Percentiles rank a stretch among this genome's conserved stretches.
Evolutionary conservation across 2,113 vertebrate species (phyloP).

Genomic region (Lepus timidus): DNA sequence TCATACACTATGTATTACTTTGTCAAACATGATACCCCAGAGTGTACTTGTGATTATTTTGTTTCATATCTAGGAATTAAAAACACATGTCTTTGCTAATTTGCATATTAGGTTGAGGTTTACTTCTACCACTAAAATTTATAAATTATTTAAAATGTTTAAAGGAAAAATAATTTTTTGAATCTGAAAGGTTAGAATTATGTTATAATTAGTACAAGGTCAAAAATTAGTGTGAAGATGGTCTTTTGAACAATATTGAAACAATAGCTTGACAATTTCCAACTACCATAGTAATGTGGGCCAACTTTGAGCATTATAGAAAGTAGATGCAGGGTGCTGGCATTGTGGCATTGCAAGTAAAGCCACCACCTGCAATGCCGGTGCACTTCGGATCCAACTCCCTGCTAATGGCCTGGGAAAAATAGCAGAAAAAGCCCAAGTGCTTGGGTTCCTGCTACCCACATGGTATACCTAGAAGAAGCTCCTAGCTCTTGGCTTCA

Average conservation of each 20-base stretch:
- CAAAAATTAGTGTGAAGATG: not conserved
- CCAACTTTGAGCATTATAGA: not conserved
- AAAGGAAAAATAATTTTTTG: not conserved
- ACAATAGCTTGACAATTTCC: fast-evolving
- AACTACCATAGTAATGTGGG: not conserved
- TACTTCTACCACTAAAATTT: not conserved
- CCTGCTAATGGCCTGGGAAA: too few species aligned
- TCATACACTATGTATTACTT: not conserved
- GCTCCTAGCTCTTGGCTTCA: too few species aligned
- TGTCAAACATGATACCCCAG: not conserved
- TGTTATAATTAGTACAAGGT: not conserved
- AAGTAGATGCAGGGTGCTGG: not conserved
- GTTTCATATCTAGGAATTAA: not conserved
- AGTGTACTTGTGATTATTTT: not conserved
- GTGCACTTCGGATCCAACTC: too few species aligned
- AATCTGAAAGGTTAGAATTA: not conserved
- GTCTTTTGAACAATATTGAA: not conserved
- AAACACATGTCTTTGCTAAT: not conserved
- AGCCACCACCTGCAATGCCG: too few species aligned
- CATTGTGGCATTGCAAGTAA: too few species aligned
- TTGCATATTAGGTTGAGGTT: fast-evolving
- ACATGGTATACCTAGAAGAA: too few species aligned
- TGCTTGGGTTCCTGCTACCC: too few species aligned
- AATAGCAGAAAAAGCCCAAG: too few species aligned
- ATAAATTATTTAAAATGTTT: not conserved